Evolutionary conservation across 2,797 vertebrate species (phyloP), one percentile per base, ranked within the genome.

Genomic region (Coregonus suidteri): DNA sequence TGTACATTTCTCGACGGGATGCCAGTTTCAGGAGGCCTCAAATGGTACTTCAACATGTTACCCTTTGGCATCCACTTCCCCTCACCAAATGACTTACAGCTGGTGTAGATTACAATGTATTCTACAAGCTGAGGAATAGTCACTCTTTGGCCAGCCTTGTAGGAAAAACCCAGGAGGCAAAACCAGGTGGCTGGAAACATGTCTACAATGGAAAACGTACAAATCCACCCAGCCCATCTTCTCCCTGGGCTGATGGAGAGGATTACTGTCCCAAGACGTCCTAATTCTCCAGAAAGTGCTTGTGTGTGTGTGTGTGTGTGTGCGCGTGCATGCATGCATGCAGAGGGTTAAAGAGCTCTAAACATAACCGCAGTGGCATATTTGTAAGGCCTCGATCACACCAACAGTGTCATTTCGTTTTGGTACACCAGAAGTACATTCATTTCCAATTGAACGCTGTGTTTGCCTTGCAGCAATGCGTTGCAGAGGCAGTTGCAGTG

Each of bases 321-420:
- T 11, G 9, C 2, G 11, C 3, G 35, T 2, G 15, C 37, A 1
- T 20, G 67, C 31, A 6, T 65, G 20, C 25, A 0, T 9, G 62
- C 4, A n/a, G 56, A n/a, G 53, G 47, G 71, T 71, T 81, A 77
- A 47, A 81, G 9, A 47, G 9, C 41, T 11, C 9, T 47, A 47
- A 47, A 47, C 9, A 47, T 47, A 47, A 47, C 41, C 41, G 2
- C 41, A 47, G 9, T 47, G 0, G 11, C 41, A 47, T 47, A 47
- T 47, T 47, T 47, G 41, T 47, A 13, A 47, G 0, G 3, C 41
- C 11, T 47, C 41, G 3, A 3, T 47, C 41, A 47, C 41, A 47
- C 41, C 11, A 2, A 47, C 41, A 47, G 41, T 47, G 9, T 47
- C 9, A 47, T 47, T 47, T 9, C 3, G 41, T 47, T 47, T 47